These are phyloP conservation scores for Catagonus wagneri DNA, from an alignment of 2,113 vertebrate genomes.

Conservation along the genomic window DNA sequence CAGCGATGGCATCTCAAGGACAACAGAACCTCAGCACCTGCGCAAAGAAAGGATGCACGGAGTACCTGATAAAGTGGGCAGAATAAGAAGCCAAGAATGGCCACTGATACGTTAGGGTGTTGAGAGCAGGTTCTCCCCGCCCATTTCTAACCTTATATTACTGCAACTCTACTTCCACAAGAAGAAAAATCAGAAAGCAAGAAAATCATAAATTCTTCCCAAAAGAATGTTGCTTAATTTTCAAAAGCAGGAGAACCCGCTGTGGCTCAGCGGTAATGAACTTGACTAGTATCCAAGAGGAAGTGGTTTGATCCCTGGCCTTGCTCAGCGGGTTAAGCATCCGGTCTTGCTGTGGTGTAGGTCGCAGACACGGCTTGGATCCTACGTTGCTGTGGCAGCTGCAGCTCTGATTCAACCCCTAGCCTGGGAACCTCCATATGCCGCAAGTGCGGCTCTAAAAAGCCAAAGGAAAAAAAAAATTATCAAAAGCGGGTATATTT, in stretches of 20 bases:
- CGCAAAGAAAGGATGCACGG: background rate
- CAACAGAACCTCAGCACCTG: background rate
- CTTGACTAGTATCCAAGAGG: too few species aligned
- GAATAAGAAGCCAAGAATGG: background rate
- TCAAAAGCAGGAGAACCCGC: too few species aligned
- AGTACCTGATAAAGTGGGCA: background rate
- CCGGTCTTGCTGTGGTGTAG: too few species aligned
- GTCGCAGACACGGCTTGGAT: too few species aligned
- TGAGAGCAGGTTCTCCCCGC: background rate
- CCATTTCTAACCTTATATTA: slow-evolving; percentile 9
- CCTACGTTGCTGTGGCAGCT: too few species aligned
- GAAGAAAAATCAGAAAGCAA: background rate
- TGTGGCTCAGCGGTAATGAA: too few species aligned
- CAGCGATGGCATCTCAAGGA: background rate
- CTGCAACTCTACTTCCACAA: background rate
- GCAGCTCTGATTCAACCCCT: too few species aligned
- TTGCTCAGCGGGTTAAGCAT: too few species aligned
- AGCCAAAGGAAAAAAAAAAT: background rate
- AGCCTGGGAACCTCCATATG: too few species aligned
- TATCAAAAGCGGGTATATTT: slow-evolving; percentile 11
- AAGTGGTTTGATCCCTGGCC: too few species aligned
- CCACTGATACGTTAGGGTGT: background rate
- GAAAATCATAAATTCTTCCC: background rate
- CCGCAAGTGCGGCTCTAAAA: too few species aligned
- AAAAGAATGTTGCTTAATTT: slow-evolving; percentile 27